Evolutionary conservation across 2,888 invertebrate species (phyloP), one percentile per base, ranked within the genome.

Genomic region (Sphaerophoria taeniata): DNA sequence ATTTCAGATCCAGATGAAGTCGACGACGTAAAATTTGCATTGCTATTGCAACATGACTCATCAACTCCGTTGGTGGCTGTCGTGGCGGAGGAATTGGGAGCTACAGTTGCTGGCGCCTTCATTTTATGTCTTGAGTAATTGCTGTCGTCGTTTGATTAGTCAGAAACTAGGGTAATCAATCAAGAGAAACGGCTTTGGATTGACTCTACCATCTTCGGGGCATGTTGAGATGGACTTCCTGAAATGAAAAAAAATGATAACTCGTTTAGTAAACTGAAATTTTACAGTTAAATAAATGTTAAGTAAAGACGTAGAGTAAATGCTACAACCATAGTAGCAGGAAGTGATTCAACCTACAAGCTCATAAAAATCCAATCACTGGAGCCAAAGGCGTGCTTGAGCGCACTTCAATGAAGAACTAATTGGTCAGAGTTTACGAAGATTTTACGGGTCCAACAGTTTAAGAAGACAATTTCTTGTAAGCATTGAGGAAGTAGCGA

Each of bases 41-140:
- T 81, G 63, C 56, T 73, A 43, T 61, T 81, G 81, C 77, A 72
- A 58, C 76, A 63, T 73, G 85, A 77, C 58, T 85, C 85, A 77
- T 81, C 85, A 63, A 69, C 85, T 12, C 43, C 39, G 16, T 4
- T 58, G 58, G n/a, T 12, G 11, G 1, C 33, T 7, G 51, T 60
- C 6, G 16, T 39, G 14, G 9, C 11, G 14, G 3, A 9, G 16
- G 60, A 39, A 2, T 24, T 24, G 24, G 16, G 6, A 7, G 16
- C 16, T 49, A 3, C 6, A 16, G 16, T 14, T 49, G 36, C 9
- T 56, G 56, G n/a, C 14, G 70, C 45, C 51, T 76, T 85, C 85
- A 85, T 81, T 47, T 51, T 81, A 81, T 2, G 24, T 70, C 71
- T 63, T 49, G 36, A 24, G 72, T 58, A 47, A 31, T 45, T 33